A percentile compares a stretch with the other conserved stretches of the same genome.
phyloP scores from a whole-genome alignment of 2,797 vertebrate species.

The Paratrypauchen microcephalus region DNA sequence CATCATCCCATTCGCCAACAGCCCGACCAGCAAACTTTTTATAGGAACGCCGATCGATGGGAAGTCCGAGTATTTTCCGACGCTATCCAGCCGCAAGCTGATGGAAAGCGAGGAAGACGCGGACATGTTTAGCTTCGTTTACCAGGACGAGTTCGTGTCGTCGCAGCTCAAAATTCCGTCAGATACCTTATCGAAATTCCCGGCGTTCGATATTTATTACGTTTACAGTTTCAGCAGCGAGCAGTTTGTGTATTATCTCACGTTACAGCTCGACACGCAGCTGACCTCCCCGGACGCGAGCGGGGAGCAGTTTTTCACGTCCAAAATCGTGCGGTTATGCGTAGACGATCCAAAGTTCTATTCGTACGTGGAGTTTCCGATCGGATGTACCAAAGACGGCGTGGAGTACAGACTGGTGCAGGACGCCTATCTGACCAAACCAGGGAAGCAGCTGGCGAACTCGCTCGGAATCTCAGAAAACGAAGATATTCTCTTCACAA shows the following conservation, averaged over 20 bases:
- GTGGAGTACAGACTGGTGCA: conserved; percentile 97
- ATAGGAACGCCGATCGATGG: conserved; percentile 96
- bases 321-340: conserved; percentile 96
- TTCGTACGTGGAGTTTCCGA: conserved; percentile 97
- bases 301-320: conserved; percentile 97
- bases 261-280: conserved; percentile 95
- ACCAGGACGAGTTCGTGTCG: conserved; percentile 98
- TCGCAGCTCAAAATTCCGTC: conserved; percentile 99
- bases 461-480: conserved; percentile 88
- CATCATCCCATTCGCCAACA: conserved; percentile 87
- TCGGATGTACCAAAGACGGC: conserved; percentile 93
- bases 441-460: conserved; percentile 86
- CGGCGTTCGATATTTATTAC: conserved; percentile 97
- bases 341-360: conserved; percentile 98
- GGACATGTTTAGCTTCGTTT: conserved; percentile 99
- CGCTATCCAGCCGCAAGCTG: conserved; percentile 93
- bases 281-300: conserved; percentile 93
- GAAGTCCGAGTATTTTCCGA: conserved; percentile 98
- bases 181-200: conserved; percentile 95
- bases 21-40: conserved; percentile 89
- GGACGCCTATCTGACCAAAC: conserved; percentile 91
- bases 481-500: conserved; percentile 95
- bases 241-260: conserved; percentile 98
- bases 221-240: conserved; percentile 98
- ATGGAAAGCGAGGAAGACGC: conserved; percentile 96